Evolutionary conservation across 2,113 vertebrate genomes (phyloP).

Genomic region (Antennarius striatus): DNA sequence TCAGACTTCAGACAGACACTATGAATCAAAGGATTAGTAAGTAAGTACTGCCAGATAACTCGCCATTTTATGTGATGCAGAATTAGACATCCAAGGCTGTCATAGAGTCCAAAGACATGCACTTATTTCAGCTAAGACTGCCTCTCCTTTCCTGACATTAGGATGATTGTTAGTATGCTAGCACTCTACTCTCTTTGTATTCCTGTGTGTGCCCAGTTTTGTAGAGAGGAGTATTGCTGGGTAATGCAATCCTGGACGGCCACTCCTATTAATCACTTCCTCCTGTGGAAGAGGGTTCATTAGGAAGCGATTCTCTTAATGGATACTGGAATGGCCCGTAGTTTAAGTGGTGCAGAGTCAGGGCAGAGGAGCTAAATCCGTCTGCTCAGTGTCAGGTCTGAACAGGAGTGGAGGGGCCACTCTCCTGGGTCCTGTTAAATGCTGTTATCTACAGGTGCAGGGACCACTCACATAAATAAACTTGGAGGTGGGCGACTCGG

Average conservation of each 20-base stretch:
- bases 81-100: conserved; percentile 24
- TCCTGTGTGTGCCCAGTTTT: conserved; percentile 43
- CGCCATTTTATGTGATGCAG: conserved; percentile 18
- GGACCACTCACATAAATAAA: conserved; percentile 59
- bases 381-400: conserved; percentile 51
- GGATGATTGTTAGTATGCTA: conserved; percentile 34
- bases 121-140: conserved; percentile 1
- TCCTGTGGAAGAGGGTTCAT: conserved; percentile 73
- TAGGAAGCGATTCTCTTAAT: conserved; percentile 76
- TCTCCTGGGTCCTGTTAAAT: conserved; percentile 52
- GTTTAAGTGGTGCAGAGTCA: conserved; percentile 68
- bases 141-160: conserved; percentile 6
- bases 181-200: conserved; percentile 48
- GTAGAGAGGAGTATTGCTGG: conserved; percentile 37
- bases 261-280: conserved; percentile 74
- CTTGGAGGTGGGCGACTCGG: conserved; percentile 20
- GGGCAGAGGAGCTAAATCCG: conserved; percentile 60
- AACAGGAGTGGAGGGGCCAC: conserved; percentile 30
- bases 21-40: conserved; percentile 56
- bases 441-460: conserved; percentile 55
- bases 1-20: conserved; percentile 50
- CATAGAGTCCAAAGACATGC: neutral
- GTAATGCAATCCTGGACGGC: conserved; percentile 57
- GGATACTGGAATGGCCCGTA: conserved; percentile 57
- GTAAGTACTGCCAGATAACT: conserved; percentile 38